phyloP scores from a whole-genome alignment of 2,888 invertebrate genomes.

The Drosophila melanocephala region DNA sequence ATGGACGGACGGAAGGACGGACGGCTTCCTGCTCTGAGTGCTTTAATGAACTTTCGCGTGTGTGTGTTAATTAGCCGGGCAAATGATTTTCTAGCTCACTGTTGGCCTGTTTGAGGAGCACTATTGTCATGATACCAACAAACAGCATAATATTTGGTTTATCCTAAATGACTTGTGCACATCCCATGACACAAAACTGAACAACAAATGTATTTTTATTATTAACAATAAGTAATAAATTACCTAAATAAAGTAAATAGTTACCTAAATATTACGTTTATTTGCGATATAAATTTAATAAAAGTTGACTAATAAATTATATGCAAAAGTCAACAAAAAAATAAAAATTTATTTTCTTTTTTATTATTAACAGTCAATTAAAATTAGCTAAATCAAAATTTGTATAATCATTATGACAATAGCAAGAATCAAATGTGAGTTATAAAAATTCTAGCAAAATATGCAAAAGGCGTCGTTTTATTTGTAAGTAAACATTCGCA shows the following conservation, averaged over 20 bases:
- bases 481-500: neutral
- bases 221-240: neutral
- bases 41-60: slow-evolving; percentile 48
- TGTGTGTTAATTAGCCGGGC: slow-evolving; percentile 51
- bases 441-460: neutral
- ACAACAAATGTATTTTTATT: neutral
- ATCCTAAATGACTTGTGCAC: neutral
- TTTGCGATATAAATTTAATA: neutral
- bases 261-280: neutral
- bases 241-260: neutral
- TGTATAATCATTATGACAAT: neutral
- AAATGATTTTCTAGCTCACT: slow-evolving; percentile 35
- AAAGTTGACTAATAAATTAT: neutral
- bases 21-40: slow-evolving; percentile 41
- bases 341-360: neutral
- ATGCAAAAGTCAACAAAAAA: neutral
- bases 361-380: neutral
- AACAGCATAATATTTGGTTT: slow-evolving; percentile 19
- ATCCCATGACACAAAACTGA: neutral
- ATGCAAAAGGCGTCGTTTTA: neutral
- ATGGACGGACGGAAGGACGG: slow-evolving; percentile 8
- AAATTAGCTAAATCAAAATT: neutral
- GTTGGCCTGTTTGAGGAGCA: neutral
- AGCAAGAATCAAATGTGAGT: neutral
- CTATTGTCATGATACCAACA: slow-evolving; percentile 10